Evolutionary conservation across 30 jellyfish, hydroid and myxozoan genomes (phyloP), one percentile per base, ranked within the genome.

Genomic region (Nemopilema nomurai): DNA sequence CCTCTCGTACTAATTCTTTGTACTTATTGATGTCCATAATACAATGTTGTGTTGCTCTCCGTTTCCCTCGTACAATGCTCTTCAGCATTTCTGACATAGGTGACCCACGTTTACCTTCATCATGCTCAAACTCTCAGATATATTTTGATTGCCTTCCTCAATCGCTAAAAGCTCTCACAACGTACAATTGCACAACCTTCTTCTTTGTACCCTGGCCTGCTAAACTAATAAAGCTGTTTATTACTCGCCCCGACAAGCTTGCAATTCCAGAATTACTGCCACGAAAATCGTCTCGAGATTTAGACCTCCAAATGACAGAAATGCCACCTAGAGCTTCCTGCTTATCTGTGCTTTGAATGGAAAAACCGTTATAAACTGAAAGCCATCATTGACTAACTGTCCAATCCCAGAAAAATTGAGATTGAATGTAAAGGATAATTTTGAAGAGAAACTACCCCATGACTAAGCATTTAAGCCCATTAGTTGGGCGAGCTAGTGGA

Each of bases 391-490:
- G 57, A 41, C 6, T 3, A 41, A 41, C 57, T 41, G 57, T 41
- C 13, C 57, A 41, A 41, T 41, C 13, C 57, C 57, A 3, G 57
- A 41, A 41, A n/a, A 41, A 41, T 41, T 41, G 57, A 41, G 57
- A 41, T 41, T 13, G 57, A 41, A 41, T 41, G 57, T 41, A 41
- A 6, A 41, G 57, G 57, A 41, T 41, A 41, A 41, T 41, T 41
- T 3, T 13, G 57, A 41, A 41, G 13, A 41, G 57, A 41, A 41
- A 41, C 13, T 41, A 41, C 57, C 57, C 57, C 57, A 41, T 41
- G 57, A 63, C 70, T 49, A 73, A 73, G 83, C 65, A 73, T 20
- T 1, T 31, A 73, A 73, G 69, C 69, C 69, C n/a, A 23, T 73
- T 73, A 49, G 33, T 66, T 73, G n/a, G 30, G 69, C 33, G 51